These are phyloP conservation scores for Psittacula echo DNA, from an alignment of 2,797 vertebrate genomes.

Conservation along the genomic window DNA sequence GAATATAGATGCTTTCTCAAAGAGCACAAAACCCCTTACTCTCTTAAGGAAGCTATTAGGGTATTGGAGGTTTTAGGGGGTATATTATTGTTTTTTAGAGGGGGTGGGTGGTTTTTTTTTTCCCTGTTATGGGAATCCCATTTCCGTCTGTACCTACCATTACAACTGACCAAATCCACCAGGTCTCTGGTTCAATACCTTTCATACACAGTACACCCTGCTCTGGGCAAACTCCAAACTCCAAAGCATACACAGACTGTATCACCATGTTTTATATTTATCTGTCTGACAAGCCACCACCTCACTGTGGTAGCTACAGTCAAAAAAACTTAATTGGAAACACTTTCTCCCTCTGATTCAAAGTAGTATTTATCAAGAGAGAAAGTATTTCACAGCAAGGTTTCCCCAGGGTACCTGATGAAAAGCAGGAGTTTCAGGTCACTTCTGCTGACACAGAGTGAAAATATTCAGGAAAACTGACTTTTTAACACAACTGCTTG, in stretches of 20 bases:
- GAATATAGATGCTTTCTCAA: neutral
- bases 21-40: neutral
- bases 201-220: neutral
- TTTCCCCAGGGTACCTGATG: neutral
- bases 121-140: neutral
- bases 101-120: neutral
- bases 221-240: neutral
- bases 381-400: neutral
- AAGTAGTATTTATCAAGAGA: neutral
- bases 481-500: neutral
- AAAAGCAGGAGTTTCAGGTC: conserved; percentile 25
- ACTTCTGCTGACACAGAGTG: neutral
- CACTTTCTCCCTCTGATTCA: neutral
- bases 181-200: neutral
- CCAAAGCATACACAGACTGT: neutral
- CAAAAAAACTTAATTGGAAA: neutral
- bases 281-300: neutral
- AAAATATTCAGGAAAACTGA: neutral
- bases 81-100: neutral
- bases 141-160: neutral
- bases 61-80: neutral
- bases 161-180: neutral
- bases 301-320: neutral
- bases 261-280: neutral
- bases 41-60: neutral